Evolutionary conservation across 2,888 invertebrate species (phyloP), one percentile per base, ranked within the genome.

Genomic region (Diogma glabrata): DNA sequence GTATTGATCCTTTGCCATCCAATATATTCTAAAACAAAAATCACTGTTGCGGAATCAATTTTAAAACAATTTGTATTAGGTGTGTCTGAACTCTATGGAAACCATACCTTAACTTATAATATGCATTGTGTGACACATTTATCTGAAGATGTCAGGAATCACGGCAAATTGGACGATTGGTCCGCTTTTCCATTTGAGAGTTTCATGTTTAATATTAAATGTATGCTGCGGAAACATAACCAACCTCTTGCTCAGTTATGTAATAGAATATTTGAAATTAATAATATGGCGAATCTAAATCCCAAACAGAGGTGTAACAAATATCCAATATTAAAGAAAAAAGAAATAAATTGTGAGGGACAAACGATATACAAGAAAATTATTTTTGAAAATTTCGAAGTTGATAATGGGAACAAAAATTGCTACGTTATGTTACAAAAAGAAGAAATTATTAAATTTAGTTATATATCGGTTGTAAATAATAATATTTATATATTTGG

Each of bases 91-190:
- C 16, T 47, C 26, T 47, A 47, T 47, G 47, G 47, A 10, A 47
- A 28, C 17, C 8, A 36, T n/a, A 36, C n/a, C 16, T 36, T 36
- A 36, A 36, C 36, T 1, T 7, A 36, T 7, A 36, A 36, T n/a
- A 36, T 36, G 36, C 36, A 36, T 12, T 36, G n/a, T 12, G 36
- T 36, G 9, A 36, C 36, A 8, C 47, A 47, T 47, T 47, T 28
- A 19, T 4, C 47, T 6, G 12, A 12, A 16, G 23, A 28, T 28
- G 28, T 28, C 2, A 28, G n/a, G 28, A 28, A 28, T 10, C 28
- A 28, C 28, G 28, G 28, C 10, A 28, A 28, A 28, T 28, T 28
- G n/a, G 28, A 28, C 4, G 28, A 28, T 28, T 28, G 28, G 28
- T 28, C 28, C n/a, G 28, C 28, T 28, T 28, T 28, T 28, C 10